These are phyloP conservation scores for Haemorhous mexicanus DNA, from an alignment of 2,113 vertebrate species.

Conservation along the genomic window DNA sequence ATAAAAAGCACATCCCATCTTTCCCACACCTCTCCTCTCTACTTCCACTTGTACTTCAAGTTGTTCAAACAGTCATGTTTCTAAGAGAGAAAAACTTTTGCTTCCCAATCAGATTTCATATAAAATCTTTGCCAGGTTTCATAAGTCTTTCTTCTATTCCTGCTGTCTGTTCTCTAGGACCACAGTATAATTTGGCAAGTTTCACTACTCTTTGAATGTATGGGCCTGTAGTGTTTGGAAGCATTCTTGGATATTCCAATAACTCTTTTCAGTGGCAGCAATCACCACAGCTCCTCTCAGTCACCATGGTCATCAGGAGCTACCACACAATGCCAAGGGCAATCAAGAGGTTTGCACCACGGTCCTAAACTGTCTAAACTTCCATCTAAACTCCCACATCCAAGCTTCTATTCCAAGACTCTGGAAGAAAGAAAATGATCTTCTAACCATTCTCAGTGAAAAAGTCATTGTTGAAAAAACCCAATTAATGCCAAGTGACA, in stretches of 20 bases:
- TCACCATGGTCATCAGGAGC: not conserved
- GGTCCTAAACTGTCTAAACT: not conserved
- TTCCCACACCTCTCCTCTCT: not conserved
- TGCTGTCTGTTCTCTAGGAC: conserved; percentile 13
- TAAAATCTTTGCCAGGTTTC: conserved; percentile 2
- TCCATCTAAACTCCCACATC: not conserved
- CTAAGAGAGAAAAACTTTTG: not conserved
- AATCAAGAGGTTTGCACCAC: not conserved
- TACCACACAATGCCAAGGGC: not conserved
- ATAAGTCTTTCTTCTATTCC: not conserved
- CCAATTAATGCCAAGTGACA: not conserved
- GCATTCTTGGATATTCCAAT: not conserved
- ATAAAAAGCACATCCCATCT: not conserved
- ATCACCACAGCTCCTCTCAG: not conserved
- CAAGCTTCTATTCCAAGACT: not conserved
- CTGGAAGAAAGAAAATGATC: not conserved
- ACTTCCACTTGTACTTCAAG: not conserved
- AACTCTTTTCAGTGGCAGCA: not conserved
- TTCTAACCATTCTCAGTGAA: not conserved
- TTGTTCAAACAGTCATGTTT: conserved; percentile 24
- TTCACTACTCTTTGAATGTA: not conserved
- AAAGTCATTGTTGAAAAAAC: not conserved
- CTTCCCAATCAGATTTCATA: not conserved
- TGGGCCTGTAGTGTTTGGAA: not conserved
- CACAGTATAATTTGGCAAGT: not conserved